Percentiles rank a stretch among this genome's conserved stretches.
Evolutionary conservation across 1,140 invertebrate species (phyloP).

Genomic region (Drosophila parabipectinata): DNA sequence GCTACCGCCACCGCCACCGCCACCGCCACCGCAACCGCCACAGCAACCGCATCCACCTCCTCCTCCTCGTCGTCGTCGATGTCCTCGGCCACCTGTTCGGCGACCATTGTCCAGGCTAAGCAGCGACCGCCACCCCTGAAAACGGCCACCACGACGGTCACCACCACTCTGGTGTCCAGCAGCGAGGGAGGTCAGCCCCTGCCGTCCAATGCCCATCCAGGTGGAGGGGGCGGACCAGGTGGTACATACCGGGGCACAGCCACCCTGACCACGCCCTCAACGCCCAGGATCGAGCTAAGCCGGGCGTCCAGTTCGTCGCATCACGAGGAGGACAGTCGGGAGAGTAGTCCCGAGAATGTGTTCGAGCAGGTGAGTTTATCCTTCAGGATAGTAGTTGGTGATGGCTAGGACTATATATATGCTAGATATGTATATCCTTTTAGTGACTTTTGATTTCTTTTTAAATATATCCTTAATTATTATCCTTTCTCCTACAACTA

Average conservation of each 20-base stretch:
- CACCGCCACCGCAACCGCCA: slow-evolving; percentile 8
- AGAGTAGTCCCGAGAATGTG: slow-evolving; percentile 88
- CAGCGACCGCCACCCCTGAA: slow-evolving; percentile 76
- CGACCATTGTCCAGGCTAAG: slow-evolving; percentile 61
- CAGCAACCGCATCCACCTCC: slow-evolving; percentile 44
- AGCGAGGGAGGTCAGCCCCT: slow-evolving; percentile 68
- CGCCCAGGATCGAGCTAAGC: slow-evolving; percentile 94
- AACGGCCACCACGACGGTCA: slow-evolving; percentile 69
- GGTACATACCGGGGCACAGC: slow-evolving; percentile 59
- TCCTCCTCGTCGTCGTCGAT: slow-evolving; percentile 56
- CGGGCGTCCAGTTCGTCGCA: slow-evolving; percentile 93
- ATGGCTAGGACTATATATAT: neutral
- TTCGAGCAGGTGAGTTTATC: slow-evolving; percentile 79
- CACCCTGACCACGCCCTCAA: slow-evolving; percentile 87
- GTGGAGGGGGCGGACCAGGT: neutral
- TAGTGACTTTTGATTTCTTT: slow-evolving; percentile 7
- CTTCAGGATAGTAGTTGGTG: neutral
- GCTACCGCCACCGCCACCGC: slow-evolving; percentile 2
- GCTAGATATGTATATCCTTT: neutral
- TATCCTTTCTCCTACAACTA: neutral
- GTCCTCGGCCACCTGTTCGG: slow-evolving; percentile 67
- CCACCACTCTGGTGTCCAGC: slow-evolving; percentile 70
- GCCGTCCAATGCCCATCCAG: slow-evolving; percentile 12
- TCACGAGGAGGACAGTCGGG: slow-evolving; percentile 91
- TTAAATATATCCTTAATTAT: slow-evolving; percentile 1